A percentile compares a stretch with the other conserved stretches of the same genome.
phyloP scores from a whole-genome alignment of 2,797 vertebrate species.

The Acanthiza pusilla region DNA sequence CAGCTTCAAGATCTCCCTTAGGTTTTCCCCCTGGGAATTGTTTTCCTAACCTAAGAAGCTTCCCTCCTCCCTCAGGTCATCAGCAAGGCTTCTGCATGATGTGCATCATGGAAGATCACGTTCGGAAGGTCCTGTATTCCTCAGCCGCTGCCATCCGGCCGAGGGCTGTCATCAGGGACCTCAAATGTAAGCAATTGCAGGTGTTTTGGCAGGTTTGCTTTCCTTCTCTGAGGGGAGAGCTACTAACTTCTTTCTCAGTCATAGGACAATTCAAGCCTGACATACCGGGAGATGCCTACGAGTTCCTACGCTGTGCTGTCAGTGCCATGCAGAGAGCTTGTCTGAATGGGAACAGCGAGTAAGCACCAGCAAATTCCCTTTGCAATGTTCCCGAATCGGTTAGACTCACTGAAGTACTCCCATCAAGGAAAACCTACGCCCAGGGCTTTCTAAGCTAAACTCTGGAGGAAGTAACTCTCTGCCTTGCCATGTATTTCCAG shows the following conservation, averaged over 20 bases:
- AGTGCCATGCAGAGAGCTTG: neutral
- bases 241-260: neutral
- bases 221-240: neutral
- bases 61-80: neutral
- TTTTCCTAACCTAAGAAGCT: neutral
- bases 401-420: neutral
- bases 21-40: neutral
- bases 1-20: too few species aligned
- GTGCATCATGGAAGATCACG: neutral
- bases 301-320: neutral
- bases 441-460: neutral
- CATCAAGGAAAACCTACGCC: neutral
- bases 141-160: neutral
- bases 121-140: neutral
- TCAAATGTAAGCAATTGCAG: neutral
- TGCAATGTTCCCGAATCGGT: neutral
- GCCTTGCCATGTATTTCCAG: neutral
- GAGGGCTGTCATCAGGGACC: neutral
- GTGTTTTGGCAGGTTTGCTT: neutral
- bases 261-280: neutral
- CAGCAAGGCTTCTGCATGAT: neutral
- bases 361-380: neutral
- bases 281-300: neutral
- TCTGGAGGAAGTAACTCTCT: neutral
- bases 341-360: neutral